A percentile compares a stretch with the other conserved stretches of the same genome.
Conservation (phyloP, 30 jellyfish, hydroid and myxozoan genomes). For the Hydra vulgaris region DNA sequence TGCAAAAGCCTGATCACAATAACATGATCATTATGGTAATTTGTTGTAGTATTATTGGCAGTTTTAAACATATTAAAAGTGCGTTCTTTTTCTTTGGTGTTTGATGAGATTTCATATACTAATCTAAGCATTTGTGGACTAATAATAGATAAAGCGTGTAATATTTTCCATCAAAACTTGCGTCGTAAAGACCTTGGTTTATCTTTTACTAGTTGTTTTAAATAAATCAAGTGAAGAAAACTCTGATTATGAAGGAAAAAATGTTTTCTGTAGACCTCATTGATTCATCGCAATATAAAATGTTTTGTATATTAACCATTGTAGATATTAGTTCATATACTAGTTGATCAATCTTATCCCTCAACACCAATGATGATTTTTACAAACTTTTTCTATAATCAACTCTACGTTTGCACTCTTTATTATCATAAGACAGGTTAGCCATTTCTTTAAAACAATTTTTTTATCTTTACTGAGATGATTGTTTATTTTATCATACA, state of each 20-base stretch:
- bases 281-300: background rate
- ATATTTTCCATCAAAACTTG: constrained; percentile 1
- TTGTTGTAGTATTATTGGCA: background rate
- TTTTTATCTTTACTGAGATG: background rate
- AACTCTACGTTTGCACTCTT: constrained; percentile 1
- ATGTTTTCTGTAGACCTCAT: background rate
- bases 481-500: background rate
- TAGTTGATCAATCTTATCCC: background rate
- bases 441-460: background rate
- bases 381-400: constrained; percentile 6
- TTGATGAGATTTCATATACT: too few species aligned
- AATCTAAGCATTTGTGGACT: background rate
- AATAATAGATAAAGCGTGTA: background rate
- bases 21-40: constrained; percentile 1
- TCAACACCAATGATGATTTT: background rate
- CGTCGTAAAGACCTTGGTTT: background rate
- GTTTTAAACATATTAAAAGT: constrained; percentile 8
- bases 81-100: constrained; percentile 6
- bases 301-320: background rate
- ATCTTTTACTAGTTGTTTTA: background rate
- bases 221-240: background rate
- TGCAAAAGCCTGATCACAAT: background rate
- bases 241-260: background rate
- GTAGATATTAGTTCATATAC: background rate
- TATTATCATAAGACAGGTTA: background rate